Evolutionary conservation across 92 coral and sea anemone genomes (phyloP).

Genomic region (Nematostella vectensis): DNA sequence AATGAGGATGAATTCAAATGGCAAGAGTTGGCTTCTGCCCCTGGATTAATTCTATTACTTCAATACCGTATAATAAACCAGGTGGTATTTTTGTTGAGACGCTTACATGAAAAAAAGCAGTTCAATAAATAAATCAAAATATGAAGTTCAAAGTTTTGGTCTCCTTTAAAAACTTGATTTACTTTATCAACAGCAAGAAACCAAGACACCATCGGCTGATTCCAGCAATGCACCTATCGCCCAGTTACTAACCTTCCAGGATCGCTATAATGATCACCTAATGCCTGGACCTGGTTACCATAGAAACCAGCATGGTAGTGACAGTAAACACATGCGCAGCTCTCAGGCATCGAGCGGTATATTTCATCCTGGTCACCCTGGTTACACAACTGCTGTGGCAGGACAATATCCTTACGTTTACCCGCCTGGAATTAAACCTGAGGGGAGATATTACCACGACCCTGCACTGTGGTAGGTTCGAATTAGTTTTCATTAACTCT

Average conservation of each 20-base stretch:
- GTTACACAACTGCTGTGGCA: constrained; percentile 36
- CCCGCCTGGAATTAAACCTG: constrained; percentile 58
- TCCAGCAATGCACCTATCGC: constrained; percentile 84
- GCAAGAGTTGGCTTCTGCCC: no score
- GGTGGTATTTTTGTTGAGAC: no score
- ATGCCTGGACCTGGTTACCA: constrained; percentile 51
- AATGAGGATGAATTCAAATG: no score
- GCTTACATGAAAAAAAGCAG: no score
- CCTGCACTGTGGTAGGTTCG: constrained; percentile 66
- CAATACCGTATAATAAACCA: no score
- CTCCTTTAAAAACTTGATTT: no score
- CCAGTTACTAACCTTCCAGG: constrained; percentile 57
- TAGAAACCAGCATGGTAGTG: constrained; percentile 31
- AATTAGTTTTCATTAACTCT: neutral
- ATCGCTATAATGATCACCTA: constrained; percentile 60
- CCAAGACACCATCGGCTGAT: constrained; percentile 51
- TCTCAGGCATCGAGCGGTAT: constrained; percentile 51
- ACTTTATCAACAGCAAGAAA: no score
- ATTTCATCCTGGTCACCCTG: constrained; percentile 76
- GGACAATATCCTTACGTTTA: constrained; percentile 70
- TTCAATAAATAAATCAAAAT: no score
- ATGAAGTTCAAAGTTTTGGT: no score
- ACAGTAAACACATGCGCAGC: constrained; percentile 41
- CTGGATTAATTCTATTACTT: no score
- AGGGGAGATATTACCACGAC: constrained; percentile 54